Percentiles rank a stretch among this genome's conserved stretches.
Conservation (phyloP, 1,140 invertebrate species). For the Diorhabda sublineata region DNA sequence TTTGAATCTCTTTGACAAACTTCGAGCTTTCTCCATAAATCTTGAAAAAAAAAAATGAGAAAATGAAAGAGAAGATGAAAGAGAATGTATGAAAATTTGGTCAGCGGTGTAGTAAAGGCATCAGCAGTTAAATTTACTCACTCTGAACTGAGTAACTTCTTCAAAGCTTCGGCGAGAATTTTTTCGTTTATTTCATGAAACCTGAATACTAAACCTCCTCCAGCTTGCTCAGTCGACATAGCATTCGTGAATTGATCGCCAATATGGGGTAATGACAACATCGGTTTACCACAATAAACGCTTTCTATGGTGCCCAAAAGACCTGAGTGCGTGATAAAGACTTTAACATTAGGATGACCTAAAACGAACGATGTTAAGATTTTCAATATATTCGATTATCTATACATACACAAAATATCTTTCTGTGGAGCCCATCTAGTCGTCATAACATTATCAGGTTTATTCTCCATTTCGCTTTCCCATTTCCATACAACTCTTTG, state of each 20-base stretch:
- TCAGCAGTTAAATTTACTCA: conserved; percentile 42
- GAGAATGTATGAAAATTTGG: not conserved
- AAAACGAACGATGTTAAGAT: conserved; percentile 10
- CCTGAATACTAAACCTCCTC: conserved; percentile 55
- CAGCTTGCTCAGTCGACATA: conserved; percentile 55
- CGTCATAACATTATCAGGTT: conserved; percentile 61
- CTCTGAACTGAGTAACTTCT: conserved; percentile 55
- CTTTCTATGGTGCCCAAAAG: conserved; percentile 71
- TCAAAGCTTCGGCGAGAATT: conserved; percentile 52
- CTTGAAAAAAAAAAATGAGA: not conserved
- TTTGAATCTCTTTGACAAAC: conserved; percentile 52
- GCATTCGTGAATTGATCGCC: conserved; percentile 64
- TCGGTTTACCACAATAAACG: conserved; percentile 67
- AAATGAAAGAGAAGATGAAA: not conserved
- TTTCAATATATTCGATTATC: not conserved
- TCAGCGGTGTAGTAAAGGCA: not conserved
- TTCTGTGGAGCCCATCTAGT: conserved; percentile 68
- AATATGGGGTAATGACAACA: conserved; percentile 67
- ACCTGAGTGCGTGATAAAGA: conserved; percentile 71
- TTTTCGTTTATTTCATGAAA: conserved; percentile 58
- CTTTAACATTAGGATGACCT: conserved; percentile 64
- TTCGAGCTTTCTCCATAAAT: not conserved
- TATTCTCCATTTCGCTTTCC: conserved; percentile 57
- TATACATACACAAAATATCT: conserved; percentile 59
- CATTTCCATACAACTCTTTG: conserved; percentile 70